Base-by-base conservation (phyloP, 2,797 vertebrate species). In the Tadarida brasiliensis region DNA sequence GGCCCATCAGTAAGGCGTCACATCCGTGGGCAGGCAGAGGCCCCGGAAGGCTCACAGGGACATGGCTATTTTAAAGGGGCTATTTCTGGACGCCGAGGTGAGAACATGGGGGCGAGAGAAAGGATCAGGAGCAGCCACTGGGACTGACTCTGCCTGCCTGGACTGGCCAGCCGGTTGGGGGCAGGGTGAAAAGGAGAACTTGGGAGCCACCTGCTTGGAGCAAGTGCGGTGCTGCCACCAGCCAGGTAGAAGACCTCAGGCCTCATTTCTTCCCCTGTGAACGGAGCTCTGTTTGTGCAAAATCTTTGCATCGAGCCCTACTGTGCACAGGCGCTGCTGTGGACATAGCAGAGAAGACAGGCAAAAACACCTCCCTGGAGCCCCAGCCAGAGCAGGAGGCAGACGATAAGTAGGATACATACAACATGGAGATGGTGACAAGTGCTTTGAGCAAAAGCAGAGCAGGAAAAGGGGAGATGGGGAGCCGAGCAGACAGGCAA, bases 81-180 rank as follows among this genome's bases (percentile, higher is more conserved):
- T 98, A 98, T 98, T 98, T 98, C 96, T 95, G 96, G 97, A 97
- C 92, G 89, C 93, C 4, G 87, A 96, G 96, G 97, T 95, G 95
- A 93, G 96, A 96, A 94, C 2, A 33, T 8, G 93, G 96, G 85
- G 92, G 94, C 11, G 94, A 81, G 57, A 80, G 93, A 94, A 73
- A 94, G 95, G 56, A 80, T 59, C 82, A 26, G 81, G 35, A 63
- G 61, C 90, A 9, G 86, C 77, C 28, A 1, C 33, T 4, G 61
- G 93, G 93, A 81, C 78, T 3, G n/a, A 6, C 80, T 35, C 39
- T 11, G 67, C 73, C 20, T 2, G 65, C 82, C 89, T 24, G 3
- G n/a, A 9, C 78, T 8, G 78, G 78, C 89, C 57, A 12, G 35
- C 89, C 47, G 28, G 16, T 12, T 63, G 20, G 51, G n/a, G 47